Conservation (phyloP, 2,113 vertebrate genomes). For the Emydocephalus ijimae region DNA sequence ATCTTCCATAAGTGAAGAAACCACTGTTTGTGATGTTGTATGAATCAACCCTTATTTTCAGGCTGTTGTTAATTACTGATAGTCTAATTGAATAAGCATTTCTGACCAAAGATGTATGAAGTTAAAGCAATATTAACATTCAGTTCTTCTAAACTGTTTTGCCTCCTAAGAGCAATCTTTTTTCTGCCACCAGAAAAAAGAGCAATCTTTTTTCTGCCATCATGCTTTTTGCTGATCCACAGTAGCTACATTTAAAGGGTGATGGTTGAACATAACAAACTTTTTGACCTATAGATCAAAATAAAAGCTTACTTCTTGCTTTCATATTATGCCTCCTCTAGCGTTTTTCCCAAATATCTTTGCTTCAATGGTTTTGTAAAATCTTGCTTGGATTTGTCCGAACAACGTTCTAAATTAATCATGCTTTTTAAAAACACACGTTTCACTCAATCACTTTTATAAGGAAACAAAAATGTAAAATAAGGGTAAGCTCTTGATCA, state of each 20-base stretch:
- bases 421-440: neutral
- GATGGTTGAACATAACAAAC: neutral
- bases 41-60: too few species aligned
- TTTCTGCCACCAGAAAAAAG: neutral
- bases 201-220: neutral
- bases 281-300: neutral
- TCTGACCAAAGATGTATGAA: too few species aligned
- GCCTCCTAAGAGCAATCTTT: neutral
- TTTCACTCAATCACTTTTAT: neutral
- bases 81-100: too few species aligned
- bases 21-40: too few species aligned
- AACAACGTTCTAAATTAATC: neutral
- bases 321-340: neutral
- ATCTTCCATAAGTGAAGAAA: too few species aligned
- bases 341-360: neutral
- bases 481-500: neutral
- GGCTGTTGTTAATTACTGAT: too few species aligned
- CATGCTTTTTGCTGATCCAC: neutral
- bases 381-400: neutral
- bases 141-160: neutral
- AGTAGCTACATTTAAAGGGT: neutral
- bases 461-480: neutral
- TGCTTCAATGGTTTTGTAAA: neutral
- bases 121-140: too few species aligned
- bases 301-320: neutral